A percentile compares a stretch with the other conserved stretches of the same genome.
phyloP scores from a whole-genome alignment of 2,888 invertebrate species.

The Diaperis boleti region DNA sequence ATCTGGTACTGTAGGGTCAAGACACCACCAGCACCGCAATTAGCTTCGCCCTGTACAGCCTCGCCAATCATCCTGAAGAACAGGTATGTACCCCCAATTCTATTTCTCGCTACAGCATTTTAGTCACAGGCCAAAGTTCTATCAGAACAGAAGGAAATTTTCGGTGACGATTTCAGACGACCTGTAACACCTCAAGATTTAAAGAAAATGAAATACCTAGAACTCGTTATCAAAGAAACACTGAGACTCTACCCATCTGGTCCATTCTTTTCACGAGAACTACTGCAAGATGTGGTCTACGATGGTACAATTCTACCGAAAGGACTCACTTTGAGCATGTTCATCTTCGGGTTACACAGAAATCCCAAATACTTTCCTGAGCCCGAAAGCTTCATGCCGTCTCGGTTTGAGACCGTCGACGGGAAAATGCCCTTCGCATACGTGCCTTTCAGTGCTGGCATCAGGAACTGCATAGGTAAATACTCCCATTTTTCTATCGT shows the following conservation, averaged over 20 bases:
- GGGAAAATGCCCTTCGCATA: slow-evolving; percentile 68
- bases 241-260: slow-evolving; percentile 69
- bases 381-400: slow-evolving; percentile 69
- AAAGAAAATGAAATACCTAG: slow-evolving; percentile 51
- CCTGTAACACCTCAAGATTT: slow-evolving; percentile 42
- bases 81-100: slow-evolving; percentile 2
- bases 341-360: slow-evolving; percentile 67
- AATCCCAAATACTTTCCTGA: slow-evolving; percentile 68
- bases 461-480: slow-evolving; percentile 73
- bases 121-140: slow-evolving; percentile 28
- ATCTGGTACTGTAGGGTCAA: slow-evolving; percentile 64
- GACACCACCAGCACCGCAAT: slow-evolving; percentile 68
- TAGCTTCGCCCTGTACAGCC: slow-evolving; percentile 65
- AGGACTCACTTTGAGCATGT: slow-evolving; percentile 64
- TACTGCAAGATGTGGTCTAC: slow-evolving; percentile 61
- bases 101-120: background rate
- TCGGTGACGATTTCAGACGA: slow-evolving; percentile 38
- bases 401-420: slow-evolving; percentile 67
- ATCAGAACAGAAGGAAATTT: slow-evolving; percentile 47
- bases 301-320: slow-evolving; percentile 57
- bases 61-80: slow-evolving; percentile 65
- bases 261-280: slow-evolving; percentile 65
- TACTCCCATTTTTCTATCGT: too few relatives aligned
- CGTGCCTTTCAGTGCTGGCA: slow-evolving; percentile 75
- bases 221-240: slow-evolving; percentile 49